Evolutionary conservation across 2,888 invertebrate species (phyloP).

Genomic region (Mythimna loreyi): DNA sequence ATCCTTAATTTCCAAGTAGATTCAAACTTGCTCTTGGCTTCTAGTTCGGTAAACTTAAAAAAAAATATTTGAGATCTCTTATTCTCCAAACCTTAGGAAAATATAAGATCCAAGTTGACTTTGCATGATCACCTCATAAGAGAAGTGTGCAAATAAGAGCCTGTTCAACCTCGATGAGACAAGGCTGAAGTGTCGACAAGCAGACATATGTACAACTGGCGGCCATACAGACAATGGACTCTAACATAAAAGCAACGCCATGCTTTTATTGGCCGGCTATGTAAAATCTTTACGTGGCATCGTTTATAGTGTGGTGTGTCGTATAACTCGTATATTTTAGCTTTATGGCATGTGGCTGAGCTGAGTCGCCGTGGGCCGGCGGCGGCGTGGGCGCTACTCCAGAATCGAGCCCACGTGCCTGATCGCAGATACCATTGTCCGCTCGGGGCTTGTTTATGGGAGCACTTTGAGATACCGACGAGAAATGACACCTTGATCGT

Average conservation of each 20-base stretch:
- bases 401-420: slow-evolving; percentile 86
- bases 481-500: slow-evolving; percentile 82
- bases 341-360: slow-evolving; percentile 79
- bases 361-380: slow-evolving; percentile 60
- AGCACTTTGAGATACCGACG: slow-evolving; percentile 79
- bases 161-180: slow-evolving; percentile 50
- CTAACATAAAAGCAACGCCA: slow-evolving; percentile 81
- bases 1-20: neutral
- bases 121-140: slow-evolving; percentile 11
- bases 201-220: slow-evolving; percentile 61
- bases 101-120: neutral
- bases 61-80: too few species aligned
- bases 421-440: slow-evolving; percentile 87
- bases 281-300: slow-evolving; percentile 83
- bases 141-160: slow-evolving; percentile 29
- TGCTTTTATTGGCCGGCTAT: slow-evolving; percentile 83
- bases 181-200: slow-evolving; percentile 59
- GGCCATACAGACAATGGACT: slow-evolving; percentile 81
- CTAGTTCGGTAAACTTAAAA: too few species aligned
- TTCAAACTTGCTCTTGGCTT: neutral
- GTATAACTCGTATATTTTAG: slow-evolving; percentile 86
- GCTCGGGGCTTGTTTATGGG: slow-evolving; percentile 84
- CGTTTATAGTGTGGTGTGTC: slow-evolving; percentile 82
- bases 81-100: neutral
- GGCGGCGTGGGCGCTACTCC: slow-evolving; percentile 88